A percentile compares a stretch with the other conserved stretches of the same genome.
These are phyloP conservation scores for Nannoperca australis DNA, from an alignment of 2,797 vertebrate genomes.

Conservation along the genomic window DNA sequence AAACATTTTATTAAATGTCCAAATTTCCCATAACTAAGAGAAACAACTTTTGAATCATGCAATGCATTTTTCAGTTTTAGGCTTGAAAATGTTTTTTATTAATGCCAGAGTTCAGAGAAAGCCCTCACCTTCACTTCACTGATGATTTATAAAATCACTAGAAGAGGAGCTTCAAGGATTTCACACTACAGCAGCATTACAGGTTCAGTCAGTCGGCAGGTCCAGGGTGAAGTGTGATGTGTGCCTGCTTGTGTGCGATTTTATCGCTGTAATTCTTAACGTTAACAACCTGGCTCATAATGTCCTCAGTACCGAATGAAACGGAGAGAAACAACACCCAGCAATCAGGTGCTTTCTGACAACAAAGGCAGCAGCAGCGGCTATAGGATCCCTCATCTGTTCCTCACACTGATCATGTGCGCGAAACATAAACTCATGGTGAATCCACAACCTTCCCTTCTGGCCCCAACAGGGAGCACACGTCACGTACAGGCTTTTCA, in stretches of 20 bases:
- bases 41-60: background rate
- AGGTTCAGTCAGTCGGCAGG: slow-evolving; percentile 56
- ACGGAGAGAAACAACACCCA: slow-evolving; percentile 13
- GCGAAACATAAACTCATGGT: slow-evolving; percentile 66
- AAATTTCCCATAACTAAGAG: background rate
- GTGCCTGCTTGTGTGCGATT: slow-evolving; percentile 19
- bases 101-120: slow-evolving; percentile 31
- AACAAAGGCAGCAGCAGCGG: slow-evolving; percentile 23
- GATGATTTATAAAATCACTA: slow-evolving; percentile 32
- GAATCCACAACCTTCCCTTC: slow-evolving; percentile 61
- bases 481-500: slow-evolving; percentile 81
- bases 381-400: slow-evolving; percentile 24
- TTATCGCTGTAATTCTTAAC: slow-evolving; percentile 6
- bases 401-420: slow-evolving; percentile 62
- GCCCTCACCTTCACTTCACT: slow-evolving; percentile 19
- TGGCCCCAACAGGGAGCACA: slow-evolving; percentile 73
- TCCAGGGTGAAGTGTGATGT: slow-evolving; percentile 51
- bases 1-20: background rate
- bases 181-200: slow-evolving; percentile 52
- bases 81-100: slow-evolving; percentile 8
- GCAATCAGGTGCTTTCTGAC: slow-evolving; percentile 17
- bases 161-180: slow-evolving; percentile 47
- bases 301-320: slow-evolving; percentile 19
- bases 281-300: slow-evolving; percentile 26
- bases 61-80: slow-evolving; percentile 1